Base-by-base conservation (phyloP, 2,113 vertebrate genomes). In the Catharus bicknelli region DNA sequence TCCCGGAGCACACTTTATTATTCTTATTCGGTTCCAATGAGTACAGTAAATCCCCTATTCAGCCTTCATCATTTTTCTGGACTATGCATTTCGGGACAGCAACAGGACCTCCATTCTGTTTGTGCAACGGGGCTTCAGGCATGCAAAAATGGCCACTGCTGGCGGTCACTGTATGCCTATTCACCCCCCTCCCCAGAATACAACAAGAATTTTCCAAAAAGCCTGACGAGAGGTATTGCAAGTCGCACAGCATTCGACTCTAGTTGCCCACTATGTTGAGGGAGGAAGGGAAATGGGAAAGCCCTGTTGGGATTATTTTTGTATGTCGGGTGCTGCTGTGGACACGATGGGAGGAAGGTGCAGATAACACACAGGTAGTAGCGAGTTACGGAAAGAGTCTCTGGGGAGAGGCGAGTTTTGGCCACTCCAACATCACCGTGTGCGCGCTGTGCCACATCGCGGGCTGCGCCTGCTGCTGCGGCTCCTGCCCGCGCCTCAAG, bases 1-100 rank as follows among this genome's bases (percentile, higher is more conserved):
- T 80, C 51, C 47, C 27, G 59, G 21, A 91, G 36, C 61, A 74
- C 0, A 5, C 25, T 94, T 91, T 76, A 72, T 92, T 93, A 68
- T 75, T 92, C 48, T 68, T 84, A 59, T 1, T 88, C 38, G 69
- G 34, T 93, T 80, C 55, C 91, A 94, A 38, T 2, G 8, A 67
- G 89, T 70, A 90, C 79, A 85, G 43, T 85, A 90, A 93, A 91
- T 91, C 57, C 47, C 51, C 29, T 53, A 20, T 58, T 69, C 70
- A 40, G 54, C 32, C 51, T 59, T 55, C 51, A 67, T 59, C 23
- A 21, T 67, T 74, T 40, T 75, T 54, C 70, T 23, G 1, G 74
- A 67, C 50, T 34, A 18, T 0, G 1, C 21, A 13, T 55, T 80
- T 80, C 0, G 1, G 72, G 59, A 67, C 25, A 66, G 57, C 67